Conservation (phyloP, 2,888 invertebrate genomes). For the Drosophila flavopinicola region DNA sequence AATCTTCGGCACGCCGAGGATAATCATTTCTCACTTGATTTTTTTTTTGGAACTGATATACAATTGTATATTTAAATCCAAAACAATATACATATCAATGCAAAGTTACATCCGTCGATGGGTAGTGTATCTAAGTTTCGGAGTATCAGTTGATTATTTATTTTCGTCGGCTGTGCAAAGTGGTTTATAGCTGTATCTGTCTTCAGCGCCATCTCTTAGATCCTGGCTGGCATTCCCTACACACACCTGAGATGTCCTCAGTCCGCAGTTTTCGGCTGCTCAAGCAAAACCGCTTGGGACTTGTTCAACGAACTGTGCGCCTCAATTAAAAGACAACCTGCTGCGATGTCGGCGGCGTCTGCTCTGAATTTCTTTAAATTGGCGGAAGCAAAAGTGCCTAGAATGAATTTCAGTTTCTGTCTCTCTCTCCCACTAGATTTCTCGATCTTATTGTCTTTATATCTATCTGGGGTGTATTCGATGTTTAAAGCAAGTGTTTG, state of each 20-base stretch:
- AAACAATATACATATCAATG: not conserved
- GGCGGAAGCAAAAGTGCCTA: slow-evolving; percentile 58
- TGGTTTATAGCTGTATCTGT: not conserved
- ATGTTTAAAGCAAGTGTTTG: slow-evolving; percentile 72
- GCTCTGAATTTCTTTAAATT: slow-evolving; percentile 59
- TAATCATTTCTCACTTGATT: no score
- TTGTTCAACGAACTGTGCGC: slow-evolving; percentile 42
- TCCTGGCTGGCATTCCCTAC: slow-evolving; percentile 3
- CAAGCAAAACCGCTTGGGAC: slow-evolving; percentile 61
- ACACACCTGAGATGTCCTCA: slow-evolving; percentile 1
- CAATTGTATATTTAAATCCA: not conserved
- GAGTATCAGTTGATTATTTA: not conserved
- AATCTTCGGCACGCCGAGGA: no score
- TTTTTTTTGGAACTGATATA: no score
- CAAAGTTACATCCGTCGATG: not conserved
- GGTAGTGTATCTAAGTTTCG: not conserved
- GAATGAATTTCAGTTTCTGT: slow-evolving; percentile 6
- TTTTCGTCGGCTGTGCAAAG: slow-evolving; percentile 24
- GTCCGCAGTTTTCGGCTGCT: slow-evolving; percentile 9
- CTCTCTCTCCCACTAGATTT: not conserved
- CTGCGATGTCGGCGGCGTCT: slow-evolving; percentile 59
- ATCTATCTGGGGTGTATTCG: slow-evolving; percentile 42
- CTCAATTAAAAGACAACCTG: slow-evolving; percentile 72
- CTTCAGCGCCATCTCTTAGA: not conserved
- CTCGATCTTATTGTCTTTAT: not conserved